phyloP scores from a whole-genome alignment of 35 echinoderm and acorn worm genomes.

The Stichopus chloronotus region DNA sequence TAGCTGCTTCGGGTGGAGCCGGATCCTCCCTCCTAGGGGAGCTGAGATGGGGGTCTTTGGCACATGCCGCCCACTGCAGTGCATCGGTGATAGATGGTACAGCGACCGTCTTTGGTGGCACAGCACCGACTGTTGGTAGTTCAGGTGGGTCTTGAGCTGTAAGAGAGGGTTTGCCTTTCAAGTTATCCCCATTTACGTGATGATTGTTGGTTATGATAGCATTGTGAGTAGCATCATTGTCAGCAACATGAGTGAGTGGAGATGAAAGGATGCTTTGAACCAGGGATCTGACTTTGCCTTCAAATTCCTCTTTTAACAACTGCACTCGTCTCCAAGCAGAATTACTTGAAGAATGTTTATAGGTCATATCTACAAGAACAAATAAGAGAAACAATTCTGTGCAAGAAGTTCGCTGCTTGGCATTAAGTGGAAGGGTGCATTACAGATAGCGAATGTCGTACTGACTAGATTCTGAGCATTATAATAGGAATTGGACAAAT shows the following conservation, averaged over 20 bases:
- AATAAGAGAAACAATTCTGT: constrained; percentile 12
- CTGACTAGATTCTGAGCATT: too few species aligned
- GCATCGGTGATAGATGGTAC: constrained; percentile 81
- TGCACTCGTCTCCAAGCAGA: constrained; percentile 7
- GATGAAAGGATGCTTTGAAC: neutral
- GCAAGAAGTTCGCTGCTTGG: neutral
- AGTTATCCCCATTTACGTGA: neutral
- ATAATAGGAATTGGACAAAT: too few species aligned
- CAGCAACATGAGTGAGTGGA: neutral
- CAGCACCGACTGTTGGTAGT: neutral
- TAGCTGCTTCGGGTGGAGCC: constrained; percentile 26
- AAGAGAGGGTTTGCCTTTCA: constrained; percentile 31
- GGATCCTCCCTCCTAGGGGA: constrained; percentile 65
- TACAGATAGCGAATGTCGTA: too few species aligned
- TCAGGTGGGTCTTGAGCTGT: neutral
- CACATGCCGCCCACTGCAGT: constrained; percentile 84
- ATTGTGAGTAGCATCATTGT: neutral
- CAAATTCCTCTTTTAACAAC: constrained; percentile 30
- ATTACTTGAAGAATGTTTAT: constrained; percentile 33
- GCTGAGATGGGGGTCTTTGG: constrained; percentile 69
- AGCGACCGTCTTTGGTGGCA: constrained; percentile 41
- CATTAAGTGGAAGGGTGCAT: too few species aligned
- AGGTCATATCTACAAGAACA: constrained; percentile 52
- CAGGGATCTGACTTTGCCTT: neutral
- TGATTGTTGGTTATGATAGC: neutral